Evolutionary conservation across 1,140 invertebrate genomes (phyloP), one percentile per base, ranked within the genome.

Genomic region (Himalopsyche phryganea): DNA sequence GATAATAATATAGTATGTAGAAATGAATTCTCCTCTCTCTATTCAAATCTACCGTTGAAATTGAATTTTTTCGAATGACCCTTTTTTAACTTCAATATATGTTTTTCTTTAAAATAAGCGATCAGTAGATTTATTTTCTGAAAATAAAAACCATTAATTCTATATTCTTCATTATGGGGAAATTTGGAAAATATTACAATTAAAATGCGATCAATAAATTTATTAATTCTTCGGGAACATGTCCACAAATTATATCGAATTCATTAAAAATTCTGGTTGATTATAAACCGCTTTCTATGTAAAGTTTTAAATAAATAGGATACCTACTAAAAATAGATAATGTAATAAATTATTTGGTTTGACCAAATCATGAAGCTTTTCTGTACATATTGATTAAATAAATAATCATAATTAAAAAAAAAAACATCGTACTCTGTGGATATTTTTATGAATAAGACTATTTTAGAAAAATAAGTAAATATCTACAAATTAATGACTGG

Each of bases 401-500:
- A 17, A 45, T 45, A 28, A 28, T 28, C 23, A 5, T 28, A 28
- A 28, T 28, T 3, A 28, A 28, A n/a, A 28, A 5, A 28, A 28
- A 28, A 28, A 28, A 3, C 23, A 28, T 15, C 17, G 42, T 45
- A 45, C n/a, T 19, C 47, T 49, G 54, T 50, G 54, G 48, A 57
- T 50, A 57, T 57, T 57, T 49, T 49, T 41, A 20, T 57, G 38
- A 11, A 15, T 45, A 45, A 45, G 42, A 45, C 18, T 45, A 3
- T 40, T 40, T 13, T n/a, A 40, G 38, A 11, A 5, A 5, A 13
- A 40, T n/a, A 15, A 15, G 15, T 15, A 40, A 13, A 40, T 40
- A 40, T 13, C 15, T 40, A 40, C 15, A 13, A 40, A 40, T 13
- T 28, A 28, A 28, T 28, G 23, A 28, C 23, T 28, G 23, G 23